A percentile compares a stretch with the other conserved stretches of the same genome.
Evolutionary conservation across 2,888 invertebrate genomes (phyloP).

Genomic region (Arge pagana): DNA sequence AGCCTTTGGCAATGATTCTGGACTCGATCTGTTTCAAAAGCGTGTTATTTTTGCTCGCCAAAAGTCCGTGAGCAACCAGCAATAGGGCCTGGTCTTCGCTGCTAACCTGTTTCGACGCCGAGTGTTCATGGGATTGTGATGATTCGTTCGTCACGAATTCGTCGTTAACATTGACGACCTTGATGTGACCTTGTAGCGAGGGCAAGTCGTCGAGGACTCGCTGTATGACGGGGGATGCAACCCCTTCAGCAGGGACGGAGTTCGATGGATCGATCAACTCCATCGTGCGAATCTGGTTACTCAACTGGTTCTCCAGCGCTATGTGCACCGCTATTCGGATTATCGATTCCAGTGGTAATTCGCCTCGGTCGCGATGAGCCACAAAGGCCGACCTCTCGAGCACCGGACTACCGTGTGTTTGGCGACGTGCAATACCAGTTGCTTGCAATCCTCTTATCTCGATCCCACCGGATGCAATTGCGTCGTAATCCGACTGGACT

Average conservation of each 20-base stretch:
- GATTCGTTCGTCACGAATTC: slow-evolving; percentile 58
- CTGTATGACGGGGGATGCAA: neutral
- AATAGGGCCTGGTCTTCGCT: slow-evolving; percentile 42
- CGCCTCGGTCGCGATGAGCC: slow-evolving; percentile 60
- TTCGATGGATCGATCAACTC: neutral
- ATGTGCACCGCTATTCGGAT: slow-evolving; percentile 8
- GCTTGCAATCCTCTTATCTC: slow-evolving; percentile 78
- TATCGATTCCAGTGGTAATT: slow-evolving; percentile 54
- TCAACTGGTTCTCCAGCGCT: slow-evolving; percentile 3
- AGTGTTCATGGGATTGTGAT: slow-evolving; percentile 60
- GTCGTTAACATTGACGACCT: slow-evolving; percentile 56
- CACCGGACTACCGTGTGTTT: slow-evolving; percentile 74
- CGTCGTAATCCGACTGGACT: slow-evolving; percentile 71
- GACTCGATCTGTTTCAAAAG: slow-evolving; percentile 64
- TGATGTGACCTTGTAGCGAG: slow-evolving; percentile 24
- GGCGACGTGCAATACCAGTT: slow-evolving; percentile 72
- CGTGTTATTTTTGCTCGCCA: slow-evolving; percentile 60
- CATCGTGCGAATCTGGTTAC: neutral
- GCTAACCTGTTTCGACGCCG: slow-evolving; percentile 66
- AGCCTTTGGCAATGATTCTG: slow-evolving; percentile 69
- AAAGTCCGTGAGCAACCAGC: slow-evolving; percentile 67
- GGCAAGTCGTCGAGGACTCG: slow-evolving; percentile 2
- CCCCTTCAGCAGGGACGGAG: neutral
- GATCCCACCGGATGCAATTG: slow-evolving; percentile 76
- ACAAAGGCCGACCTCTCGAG: slow-evolving; percentile 77